Base-by-base conservation (phyloP, 1,140 invertebrate genomes). In the Bombus superbus region DNA sequence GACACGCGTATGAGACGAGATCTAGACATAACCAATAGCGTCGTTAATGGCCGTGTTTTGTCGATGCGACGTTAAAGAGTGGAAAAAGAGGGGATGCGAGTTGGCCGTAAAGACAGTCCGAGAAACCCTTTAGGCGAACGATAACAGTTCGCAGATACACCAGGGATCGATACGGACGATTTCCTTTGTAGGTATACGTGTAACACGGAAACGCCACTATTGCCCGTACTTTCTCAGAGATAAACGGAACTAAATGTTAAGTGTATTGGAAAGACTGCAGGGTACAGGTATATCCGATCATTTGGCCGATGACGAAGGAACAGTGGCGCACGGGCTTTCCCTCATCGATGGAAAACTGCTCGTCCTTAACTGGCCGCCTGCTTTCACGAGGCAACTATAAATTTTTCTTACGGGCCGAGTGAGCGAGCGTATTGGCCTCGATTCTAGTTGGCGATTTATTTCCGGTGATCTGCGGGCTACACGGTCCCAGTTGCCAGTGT, bases 331-430 rank as follows among this genome's bases (percentile, higher is more conserved):
- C 35, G 25, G 22, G 18, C 44, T 42, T 68, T 69, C 53, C 47
- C 57, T 80, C 68, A 64, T 73, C 76, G 83, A 72, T 62, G 42
- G 57, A 40, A 44, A 72, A 80, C 32, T 66, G 25, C 32, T 22
- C 72, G 53, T 44, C 42, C 57, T 89, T 73, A 75, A 71, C 75
- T 77, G 38, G 18, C 59, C 78, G 35, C 47, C 47, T 53, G 47
- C 47, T 22, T 69, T 32, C 71, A 66, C 68, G 57, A 44, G 57
- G 68, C 38, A 38, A 57, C 72, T 35, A 89, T 86, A 57, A 79
- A 89, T 86, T 89, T 89, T 86, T 86, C 72, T 57, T 73, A 85
- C 53, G 10, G 32, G 28, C 22, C 35, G 18, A 13, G 35, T 18
- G 18, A 40, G 22, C 85, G 81, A 83, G 25, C 81, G 66, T 76